Base-by-base conservation (phyloP, 2,888 invertebrate genomes). In the Platycheirus albimanus region DNA sequence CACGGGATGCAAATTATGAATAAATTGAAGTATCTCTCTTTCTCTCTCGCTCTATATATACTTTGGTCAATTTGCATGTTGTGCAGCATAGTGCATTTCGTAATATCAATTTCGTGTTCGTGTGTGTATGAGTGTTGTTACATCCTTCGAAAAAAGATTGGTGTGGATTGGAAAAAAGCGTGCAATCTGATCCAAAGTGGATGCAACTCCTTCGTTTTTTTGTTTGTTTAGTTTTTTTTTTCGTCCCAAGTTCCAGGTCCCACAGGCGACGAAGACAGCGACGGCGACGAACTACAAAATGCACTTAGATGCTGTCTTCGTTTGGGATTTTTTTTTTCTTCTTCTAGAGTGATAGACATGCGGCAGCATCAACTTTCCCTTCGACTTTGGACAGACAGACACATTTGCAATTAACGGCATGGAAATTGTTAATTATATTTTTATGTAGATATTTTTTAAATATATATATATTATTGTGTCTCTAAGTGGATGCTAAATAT, bases 1-100 rank as follows among this genome's bases (percentile, higher is more conserved):
- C 85, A 85, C 84, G 76, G 77, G 81, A 85, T 83, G 85, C 79
- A 85, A 85, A 85, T 85, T 85, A 85, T 85, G 84, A 85, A 81
- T 85, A 85, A 85, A 85, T 83, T 83, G 83, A 83, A 78, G 78
- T n/a, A n/a, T 69, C 69, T 74, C 67, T 45, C 28, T 49, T n/a
- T 45, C 45, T 43, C 13, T 10, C 41, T 17, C 19, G 19, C 58
- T 28, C 19, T 20, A 20, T 58, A 41, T 45, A 8, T 43, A 13
- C 30, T 61, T 61, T 67, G 77, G 67, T 77, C 81, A 72, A 83
- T 77, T 83, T 83, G 81, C 81, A 83, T 77, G 74, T 79, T 61
- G 45, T 61, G 45, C 43, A 61, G 45, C 43, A 61, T 61, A 61
- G 61, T 61, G 20, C 33, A 54, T 54, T 30, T 47, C 30, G 45